Evolutionary conservation across 1,140 invertebrate genomes (phyloP), one percentile per base, ranked within the genome.

Genomic region (Eupristina koningsbergeri): DNA sequence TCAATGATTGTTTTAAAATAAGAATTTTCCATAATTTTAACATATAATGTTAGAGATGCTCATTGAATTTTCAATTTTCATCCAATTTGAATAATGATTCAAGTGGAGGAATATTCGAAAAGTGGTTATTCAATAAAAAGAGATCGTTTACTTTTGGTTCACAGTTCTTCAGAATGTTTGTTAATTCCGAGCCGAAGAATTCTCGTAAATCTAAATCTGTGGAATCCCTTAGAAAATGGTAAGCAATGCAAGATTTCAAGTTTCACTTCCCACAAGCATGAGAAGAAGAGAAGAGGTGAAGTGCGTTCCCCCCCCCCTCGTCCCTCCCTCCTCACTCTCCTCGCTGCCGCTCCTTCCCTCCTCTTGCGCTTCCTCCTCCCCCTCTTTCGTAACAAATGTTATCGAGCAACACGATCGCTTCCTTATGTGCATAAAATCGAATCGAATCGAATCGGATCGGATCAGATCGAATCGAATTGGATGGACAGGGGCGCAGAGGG

Each of bases 321-420:
- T n/a, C n/a, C n/a, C n/a, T n/a, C n/a, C n/a, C n/a, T n/a, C n/a
- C n/a, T n/a, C n/a, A n/a, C n/a, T n/a, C n/a, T n/a, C n/a, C n/a
- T n/a, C n/a, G n/a, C n/a, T n/a, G n/a, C n/a, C n/a, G n/a, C n/a
- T n/a, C n/a, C n/a, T n/a, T n/a, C n/a, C n/a, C n/a, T n/a, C n/a
- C n/a, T n/a, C n/a, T n/a, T n/a, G n/a, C n/a, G n/a, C n/a, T n/a
- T n/a, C n/a, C n/a, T n/a, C n/a, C n/a, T n/a, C n/a, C n/a, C n/a
- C n/a, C n/a, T n/a, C n/a, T n/a, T n/a, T n/a, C n/a, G 29, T 79
- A 78, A 78, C 81, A 84, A 84, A 84, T 79, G 76, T 79, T 84
- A 84, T 84, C 82, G 76, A 34, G n/a, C 41, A n/a, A 84, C 76
- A 79, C 82, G 76, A 84, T 79, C 82, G 58, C 50, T 83, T 78